Conservation (phyloP, 2,888 invertebrate genomes). For the Drosophila tanythrix region DNA sequence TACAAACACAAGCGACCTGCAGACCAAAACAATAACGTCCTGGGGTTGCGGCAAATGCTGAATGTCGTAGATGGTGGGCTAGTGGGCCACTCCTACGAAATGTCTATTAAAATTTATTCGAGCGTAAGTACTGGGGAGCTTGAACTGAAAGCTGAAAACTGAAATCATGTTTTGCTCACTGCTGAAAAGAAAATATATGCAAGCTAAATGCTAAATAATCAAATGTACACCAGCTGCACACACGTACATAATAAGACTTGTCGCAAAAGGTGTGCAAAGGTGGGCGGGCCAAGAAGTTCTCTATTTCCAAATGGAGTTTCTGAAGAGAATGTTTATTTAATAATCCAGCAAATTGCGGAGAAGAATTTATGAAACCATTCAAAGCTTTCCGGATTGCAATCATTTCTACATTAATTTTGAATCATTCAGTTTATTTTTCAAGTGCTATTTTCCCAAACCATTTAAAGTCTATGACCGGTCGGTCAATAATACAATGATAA, state of each 20-base stretch:
- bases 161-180: slow-evolving; percentile 73
- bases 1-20: slow-evolving; percentile 59
- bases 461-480: neutral
- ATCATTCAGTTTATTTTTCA: neutral
- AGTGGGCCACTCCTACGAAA: slow-evolving; percentile 59
- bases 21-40: slow-evolving; percentile 55
- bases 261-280: slow-evolving; percentile 16
- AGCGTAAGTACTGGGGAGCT: slow-evolving; percentile 71
- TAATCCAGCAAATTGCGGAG: neutral
- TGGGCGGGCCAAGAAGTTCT: slow-evolving; percentile 34
- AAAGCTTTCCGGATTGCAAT: neutral
- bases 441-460: neutral
- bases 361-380: neutral
- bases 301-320: neutral
- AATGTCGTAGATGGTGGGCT: neutral
- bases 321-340: neutral
- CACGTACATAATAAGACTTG: slow-evolving; percentile 16
- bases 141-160: slow-evolving; percentile 46
- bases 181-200: slow-evolving; percentile 72
- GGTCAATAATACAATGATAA: neutral
- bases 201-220: slow-evolving; percentile 76
- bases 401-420: neutral
- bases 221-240: slow-evolving; percentile 62
- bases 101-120: slow-evolving; percentile 80
- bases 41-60: slow-evolving; percentile 3